A percentile compares a stretch with the other conserved stretches of the same genome.
Evolutionary conservation across 2,797 vertebrate species (phyloP).

Genomic region (Chrosomus eos): DNA sequence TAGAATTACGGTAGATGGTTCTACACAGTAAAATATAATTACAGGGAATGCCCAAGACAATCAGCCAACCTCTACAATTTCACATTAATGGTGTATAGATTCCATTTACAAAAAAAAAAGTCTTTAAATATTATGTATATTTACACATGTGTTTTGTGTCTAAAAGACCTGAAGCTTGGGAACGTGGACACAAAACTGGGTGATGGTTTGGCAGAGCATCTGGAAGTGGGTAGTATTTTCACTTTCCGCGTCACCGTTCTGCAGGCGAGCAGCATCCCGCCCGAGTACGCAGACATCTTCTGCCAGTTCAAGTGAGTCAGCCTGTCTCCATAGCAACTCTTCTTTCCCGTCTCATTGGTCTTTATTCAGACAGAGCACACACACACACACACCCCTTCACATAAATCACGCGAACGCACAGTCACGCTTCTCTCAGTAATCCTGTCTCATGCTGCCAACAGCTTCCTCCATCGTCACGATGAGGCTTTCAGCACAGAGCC

Average conservation of each 20-base stretch:
- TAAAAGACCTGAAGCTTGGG: conserved; percentile 88
- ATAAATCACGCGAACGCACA: conserved; percentile 21
- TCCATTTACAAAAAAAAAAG: not conserved
- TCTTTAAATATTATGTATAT: conserved; percentile 7
- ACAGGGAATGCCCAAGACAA: not conserved
- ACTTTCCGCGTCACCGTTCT: conserved; percentile 97
- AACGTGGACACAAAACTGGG: conserved; percentile 85
- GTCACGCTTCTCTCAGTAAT: conserved; percentile 49
- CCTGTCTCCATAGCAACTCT: conserved; percentile 36
- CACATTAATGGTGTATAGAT: not conserved
- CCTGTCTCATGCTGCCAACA: conserved; percentile 62
- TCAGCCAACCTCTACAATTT: not conserved
- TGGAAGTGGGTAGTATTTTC: conserved; percentile 94
- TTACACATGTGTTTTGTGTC: conserved; percentile 39
- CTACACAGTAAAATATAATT: not conserved
- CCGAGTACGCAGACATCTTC: conserved; percentile 96
- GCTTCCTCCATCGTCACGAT: conserved; percentile 98
- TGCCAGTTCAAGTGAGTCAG: conserved; percentile 98
- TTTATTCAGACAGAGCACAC: conserved; percentile 31
- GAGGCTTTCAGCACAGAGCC: conserved; percentile 99
- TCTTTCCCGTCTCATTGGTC: conserved; percentile 31
- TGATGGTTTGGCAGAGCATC: conserved; percentile 83
- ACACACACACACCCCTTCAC: conserved; percentile 1
- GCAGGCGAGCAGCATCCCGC: conserved; percentile 90
- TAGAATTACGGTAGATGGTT: not conserved